Base-by-base conservation (phyloP, 1,140 invertebrate species). In the Drosophila pallidifrons region DNA sequence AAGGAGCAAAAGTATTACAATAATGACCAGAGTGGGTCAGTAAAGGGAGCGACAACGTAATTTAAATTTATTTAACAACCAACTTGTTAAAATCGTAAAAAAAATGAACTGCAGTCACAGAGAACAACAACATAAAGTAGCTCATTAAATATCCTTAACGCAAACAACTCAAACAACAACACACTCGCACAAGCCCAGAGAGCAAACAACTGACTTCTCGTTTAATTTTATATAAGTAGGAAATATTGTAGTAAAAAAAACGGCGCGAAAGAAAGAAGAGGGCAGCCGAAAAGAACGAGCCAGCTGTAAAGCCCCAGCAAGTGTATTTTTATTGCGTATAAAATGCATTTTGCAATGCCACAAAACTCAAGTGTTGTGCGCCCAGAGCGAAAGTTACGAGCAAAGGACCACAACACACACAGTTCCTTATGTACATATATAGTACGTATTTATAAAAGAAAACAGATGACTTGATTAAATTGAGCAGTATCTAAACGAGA, bases 301-400 rank as follows among this genome's bases (percentile, higher is more conserved):
- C 61, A 87, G 82, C 74, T 81, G 81, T 88, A 89, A 88, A 88
- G 89, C 68, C 63, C 58, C 75, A 67, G 78, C 88, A 88, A 88
- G 83, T 85, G 83, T 89, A 89, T 89, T 88, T 88, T 88, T 88
- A 88, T 88, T 88, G 85, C 85, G 71, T 89, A 88, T 88, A 83
- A 88, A 88, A 89, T 88, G 83, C 83, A 88, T 88, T 88, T 88
- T 83, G 83, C 85, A 85, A 67, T 89, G 81, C 83, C 85, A 88
- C 85, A 85, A 86, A 79, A 88, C 74, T 88, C 77, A 80, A 88
- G 82, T 88, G 79, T 77, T 87, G 81, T 77, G 81, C 59, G 81
- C 83, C 79, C 63, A 41, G 69, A 83, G 80, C 83, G 81, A 78
- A 87, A 87, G 85, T 87, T 83, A 87, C 83, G 83, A 89, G 80